A percentile compares a stretch with the other conserved stretches of the same genome.
These are phyloP conservation scores for Clamator glandarius DNA, from an alignment of 2,797 vertebrate species.

Conservation along the genomic window DNA sequence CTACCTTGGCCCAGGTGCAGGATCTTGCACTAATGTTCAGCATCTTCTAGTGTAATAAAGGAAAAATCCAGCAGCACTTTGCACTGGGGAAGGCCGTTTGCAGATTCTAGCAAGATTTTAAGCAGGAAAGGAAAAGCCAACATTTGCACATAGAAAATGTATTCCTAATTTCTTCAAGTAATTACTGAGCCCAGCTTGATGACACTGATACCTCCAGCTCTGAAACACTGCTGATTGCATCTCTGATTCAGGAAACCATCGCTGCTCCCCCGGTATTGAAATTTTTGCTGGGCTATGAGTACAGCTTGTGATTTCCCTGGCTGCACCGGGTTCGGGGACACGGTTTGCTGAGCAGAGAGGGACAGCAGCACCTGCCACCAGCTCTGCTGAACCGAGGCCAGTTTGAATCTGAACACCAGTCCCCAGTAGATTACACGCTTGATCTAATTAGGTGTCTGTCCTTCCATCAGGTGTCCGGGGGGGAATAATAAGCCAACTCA, in stretches of 20 bases:
- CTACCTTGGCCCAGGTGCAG: no score
- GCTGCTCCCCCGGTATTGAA: background rate
- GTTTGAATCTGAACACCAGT: background rate
- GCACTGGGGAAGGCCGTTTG: background rate
- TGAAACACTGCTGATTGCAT: background rate
- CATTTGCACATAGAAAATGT: background rate
- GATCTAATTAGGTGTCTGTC: background rate
- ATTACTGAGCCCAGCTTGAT: background rate
- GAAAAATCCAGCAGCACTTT: background rate
- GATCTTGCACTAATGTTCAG: background rate
- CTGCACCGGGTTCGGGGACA: accelerated
- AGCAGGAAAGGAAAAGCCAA: background rate
- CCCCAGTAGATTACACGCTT: accelerated
- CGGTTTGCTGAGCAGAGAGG: background rate
- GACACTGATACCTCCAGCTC: background rate
- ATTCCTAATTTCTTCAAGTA: conserved; percentile 24
- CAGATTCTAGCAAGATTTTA: background rate
- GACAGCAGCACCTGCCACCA: accelerated
- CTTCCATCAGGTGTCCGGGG: background rate
- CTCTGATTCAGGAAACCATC: background rate
- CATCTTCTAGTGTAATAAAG: background rate
- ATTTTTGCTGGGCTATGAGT: accelerated
- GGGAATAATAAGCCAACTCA: background rate
- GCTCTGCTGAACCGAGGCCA: background rate
- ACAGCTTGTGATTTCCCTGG: background rate